Evolutionary conservation across 2,888 invertebrate genomes (phyloP).

Genomic region (Dexiosoma caninum): DNA sequence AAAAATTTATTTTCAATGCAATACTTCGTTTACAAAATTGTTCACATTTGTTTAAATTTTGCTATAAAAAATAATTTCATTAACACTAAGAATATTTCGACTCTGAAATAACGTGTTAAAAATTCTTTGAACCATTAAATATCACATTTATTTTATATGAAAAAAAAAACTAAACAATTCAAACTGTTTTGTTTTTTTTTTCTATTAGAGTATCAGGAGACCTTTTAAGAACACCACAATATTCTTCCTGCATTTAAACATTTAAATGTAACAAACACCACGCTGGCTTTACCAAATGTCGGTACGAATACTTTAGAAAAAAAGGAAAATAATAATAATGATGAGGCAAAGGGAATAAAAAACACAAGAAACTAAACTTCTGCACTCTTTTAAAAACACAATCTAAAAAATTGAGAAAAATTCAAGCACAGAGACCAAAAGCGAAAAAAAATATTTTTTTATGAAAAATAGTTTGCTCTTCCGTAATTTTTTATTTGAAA

Average conservation of each 20-base stretch:
- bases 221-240: neutral
- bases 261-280: neutral
- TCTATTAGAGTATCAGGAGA: neutral
- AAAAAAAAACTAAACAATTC: too few relatives aligned
- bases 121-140: too few relatives aligned
- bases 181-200: neutral
- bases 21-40: too few relatives aligned
- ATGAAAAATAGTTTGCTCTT: neutral
- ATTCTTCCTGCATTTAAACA: neutral
- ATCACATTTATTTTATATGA: too few relatives aligned
- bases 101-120: too few relatives aligned
- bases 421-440: neutral
- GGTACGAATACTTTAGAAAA: too few relatives aligned
- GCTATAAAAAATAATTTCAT: too few relatives aligned
- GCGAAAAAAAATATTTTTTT: neutral
- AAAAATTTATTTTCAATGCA: too few relatives aligned
- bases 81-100: too few relatives aligned
- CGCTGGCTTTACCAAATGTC: too few relatives aligned
- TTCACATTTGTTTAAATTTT: too few relatives aligned
- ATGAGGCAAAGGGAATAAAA: neutral
- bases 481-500: slow-evolving; percentile 31
- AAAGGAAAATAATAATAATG: too few relatives aligned
- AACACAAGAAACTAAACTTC: neutral
- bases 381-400: neutral
- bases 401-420: slow-evolving; percentile 1